Percentiles rank a stretch among this genome's conserved stretches.
phyloP scores from a whole-genome alignment of 2,797 vertebrate genomes.

The Gorsachius magnificus region DNA sequence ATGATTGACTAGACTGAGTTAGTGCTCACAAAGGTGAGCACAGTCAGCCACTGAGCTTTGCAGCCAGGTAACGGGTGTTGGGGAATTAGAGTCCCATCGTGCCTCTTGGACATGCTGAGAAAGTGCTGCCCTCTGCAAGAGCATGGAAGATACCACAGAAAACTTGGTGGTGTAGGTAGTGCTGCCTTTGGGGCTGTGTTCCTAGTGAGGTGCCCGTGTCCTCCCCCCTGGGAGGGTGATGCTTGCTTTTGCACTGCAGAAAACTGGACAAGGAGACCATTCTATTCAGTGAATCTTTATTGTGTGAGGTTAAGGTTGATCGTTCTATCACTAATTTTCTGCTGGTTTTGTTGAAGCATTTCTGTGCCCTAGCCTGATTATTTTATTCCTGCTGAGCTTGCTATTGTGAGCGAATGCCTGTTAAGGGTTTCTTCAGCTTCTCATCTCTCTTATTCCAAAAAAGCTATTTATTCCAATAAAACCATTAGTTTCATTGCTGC shows the following conservation, averaged over 20 bases:
- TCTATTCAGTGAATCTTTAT: not conserved
- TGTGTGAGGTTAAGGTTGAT: too few species aligned
- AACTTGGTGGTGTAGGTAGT: too few species aligned
- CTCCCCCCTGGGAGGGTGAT: not conserved
- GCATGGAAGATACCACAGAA: not conserved
- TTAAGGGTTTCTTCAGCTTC: not conserved
- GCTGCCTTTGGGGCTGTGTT: not conserved
- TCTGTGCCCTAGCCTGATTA: not conserved
- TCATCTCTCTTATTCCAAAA: not conserved
- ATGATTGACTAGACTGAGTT: not conserved
- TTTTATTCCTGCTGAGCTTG: not conserved
- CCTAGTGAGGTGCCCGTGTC: rapidly evolving
- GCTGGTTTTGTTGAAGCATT: not conserved
- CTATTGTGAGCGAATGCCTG: rapidly evolving
- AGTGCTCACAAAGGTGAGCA: rapidly evolving
- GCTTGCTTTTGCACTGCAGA: too few species aligned
- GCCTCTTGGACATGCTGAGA: not conserved
- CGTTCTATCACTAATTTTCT: not conserved
- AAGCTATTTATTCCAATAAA: not conserved
- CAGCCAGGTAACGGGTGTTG: not conserved
- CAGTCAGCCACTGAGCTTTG: rapidly evolving
- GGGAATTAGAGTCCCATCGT: rapidly evolving
- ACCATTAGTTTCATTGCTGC: not conserved
- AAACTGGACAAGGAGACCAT: not conserved
- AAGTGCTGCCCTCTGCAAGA: rapidly evolving